A percentile compares a stretch with the other conserved stretches of the same genome.
Conservation (phyloP, 2,888 invertebrate species). For the Ellobium chinense region DNA sequence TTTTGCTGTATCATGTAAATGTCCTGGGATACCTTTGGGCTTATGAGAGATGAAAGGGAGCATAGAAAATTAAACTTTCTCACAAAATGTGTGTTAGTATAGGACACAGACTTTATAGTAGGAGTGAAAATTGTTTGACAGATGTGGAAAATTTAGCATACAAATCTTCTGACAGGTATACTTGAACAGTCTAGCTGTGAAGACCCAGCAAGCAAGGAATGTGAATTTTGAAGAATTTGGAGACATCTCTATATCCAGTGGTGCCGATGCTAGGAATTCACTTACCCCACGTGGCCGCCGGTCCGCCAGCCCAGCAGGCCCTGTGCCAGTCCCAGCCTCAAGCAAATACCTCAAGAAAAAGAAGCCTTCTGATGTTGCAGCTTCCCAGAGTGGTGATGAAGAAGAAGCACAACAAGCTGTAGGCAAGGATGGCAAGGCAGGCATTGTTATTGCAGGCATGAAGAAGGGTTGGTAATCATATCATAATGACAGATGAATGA, state of each 20-base stretch:
- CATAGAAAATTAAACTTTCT: no score
- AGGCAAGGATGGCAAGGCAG: neutral
- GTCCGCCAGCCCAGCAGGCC: conserved; percentile 51
- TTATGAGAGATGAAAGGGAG: no score
- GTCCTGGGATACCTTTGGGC: no score
- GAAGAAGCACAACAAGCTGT: neutral
- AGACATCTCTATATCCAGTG: conserved; percentile 72
- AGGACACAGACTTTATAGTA: no score
- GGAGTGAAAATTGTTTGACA: no score
- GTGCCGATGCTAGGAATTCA: conserved; percentile 51
- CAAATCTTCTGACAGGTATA: conserved; percentile 62
- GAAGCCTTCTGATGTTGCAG: conserved; percentile 40
- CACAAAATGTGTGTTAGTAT: neutral
- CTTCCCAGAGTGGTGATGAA: neutral
- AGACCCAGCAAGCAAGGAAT: conserved; percentile 63
- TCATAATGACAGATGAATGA: no score
- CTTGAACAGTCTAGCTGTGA: conserved; percentile 65
- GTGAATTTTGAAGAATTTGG: conserved; percentile 70
- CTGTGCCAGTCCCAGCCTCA: conserved; percentile 51
- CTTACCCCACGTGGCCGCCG: conserved; percentile 51
- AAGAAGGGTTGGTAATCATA: neutral
- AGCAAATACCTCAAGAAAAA: conserved; percentile 71
- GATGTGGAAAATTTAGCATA: no score
- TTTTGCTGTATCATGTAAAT: no score
- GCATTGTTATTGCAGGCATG: neutral